Base-by-base conservation (phyloP, 2,888 invertebrate species). In the Drosophila atroscutellata region DNA sequence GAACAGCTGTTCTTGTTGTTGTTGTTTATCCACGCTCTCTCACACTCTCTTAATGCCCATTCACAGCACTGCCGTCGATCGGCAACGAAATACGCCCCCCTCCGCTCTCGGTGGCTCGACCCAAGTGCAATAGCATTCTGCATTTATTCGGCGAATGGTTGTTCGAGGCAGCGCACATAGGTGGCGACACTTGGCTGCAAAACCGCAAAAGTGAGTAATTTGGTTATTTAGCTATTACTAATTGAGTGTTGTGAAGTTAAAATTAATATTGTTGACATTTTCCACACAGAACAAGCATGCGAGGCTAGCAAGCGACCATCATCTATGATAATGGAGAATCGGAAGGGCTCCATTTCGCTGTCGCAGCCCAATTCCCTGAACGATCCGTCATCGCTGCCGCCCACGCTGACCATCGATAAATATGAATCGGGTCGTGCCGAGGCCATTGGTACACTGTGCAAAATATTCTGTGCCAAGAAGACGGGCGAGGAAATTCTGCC, bases 91-190 rank as follows among this genome's bases (percentile, higher is more conserved):
- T 95, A 59, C 94, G 95, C 84, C 95, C 95, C 84, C 95, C 95
- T 20, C 95, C 96, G 0, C 93, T 97, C 77, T 96, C 97, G 1
- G 95, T 96, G 24, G 94, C 95, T 34, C 95, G 98, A 64, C 98
- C 99, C 26, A 97, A 97, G 91, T 98, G 98, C 88, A 99, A 99
- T 93, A 98, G 98, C 76, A 97, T 99, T 92, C 94, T 99, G 67
- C 98, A 99, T 93, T 94, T 99, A 80, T 98, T 99, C 93, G 99
- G 99, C 2, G 97, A 98, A 91, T 99, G 99, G 99, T 94, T 99
- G 75, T 98, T 99, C 92, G 99, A 99, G 93, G 98, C 98, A 7
- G 97, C 98, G 3, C 96, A 98, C 82, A 97, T 98, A 83, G 98
- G 98, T 4, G 97, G 97, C 52, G 96, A 96, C 68, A 92, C 93